Base-by-base conservation (phyloP, 2,888 invertebrate species). In the Imbricaverruca yamaguchii region DNA sequence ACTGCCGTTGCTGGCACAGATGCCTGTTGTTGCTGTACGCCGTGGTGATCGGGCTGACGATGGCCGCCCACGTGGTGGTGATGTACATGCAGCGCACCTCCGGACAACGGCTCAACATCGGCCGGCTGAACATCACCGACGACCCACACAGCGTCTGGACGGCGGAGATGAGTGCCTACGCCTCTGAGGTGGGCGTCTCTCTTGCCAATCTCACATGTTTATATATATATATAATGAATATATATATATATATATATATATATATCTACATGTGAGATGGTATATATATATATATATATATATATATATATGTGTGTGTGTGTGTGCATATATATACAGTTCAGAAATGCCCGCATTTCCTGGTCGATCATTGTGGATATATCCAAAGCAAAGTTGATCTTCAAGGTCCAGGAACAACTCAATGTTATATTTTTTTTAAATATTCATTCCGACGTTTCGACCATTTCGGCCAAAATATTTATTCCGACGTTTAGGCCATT, bases 131-230 rank as follows among this genome's bases (percentile, higher is more conserved):
- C 53, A 74, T 74, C 21, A 25, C 39, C 74, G 74, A 74, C 53
- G 74, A 74, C 74, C 74, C 74, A 18, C 74, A 74, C 13, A 74
- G 74, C 74, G 74, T 74, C 18, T 74, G 74, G 74, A 74, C 74
- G 18, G 74, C 53, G 8, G 74, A 74, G 53, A 74, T 74, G 74
- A 74, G 53, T 53, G 74, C 74, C 74, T 74, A 74, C 53, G 74
- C 74, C 6, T 18, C 74, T 18, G 21, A 74, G 39, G 74, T 74
- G 3, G 39, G 69, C 13, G 3, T 18, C 15, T 23, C 10, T n/a
- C 23, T 23, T 8, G 18, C 8, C 18, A 15, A 18, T 18, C 63
- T 61, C 61, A 15, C 10, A 18, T 11, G 12, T 15, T 15, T 11
- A 9, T 61, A 61, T 15, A 18, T n/a, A n/a, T n/a, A n/a, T n/a